Conservation (phyloP, 1,140 invertebrate species). For the Scaptomyza pallida region DNA sequence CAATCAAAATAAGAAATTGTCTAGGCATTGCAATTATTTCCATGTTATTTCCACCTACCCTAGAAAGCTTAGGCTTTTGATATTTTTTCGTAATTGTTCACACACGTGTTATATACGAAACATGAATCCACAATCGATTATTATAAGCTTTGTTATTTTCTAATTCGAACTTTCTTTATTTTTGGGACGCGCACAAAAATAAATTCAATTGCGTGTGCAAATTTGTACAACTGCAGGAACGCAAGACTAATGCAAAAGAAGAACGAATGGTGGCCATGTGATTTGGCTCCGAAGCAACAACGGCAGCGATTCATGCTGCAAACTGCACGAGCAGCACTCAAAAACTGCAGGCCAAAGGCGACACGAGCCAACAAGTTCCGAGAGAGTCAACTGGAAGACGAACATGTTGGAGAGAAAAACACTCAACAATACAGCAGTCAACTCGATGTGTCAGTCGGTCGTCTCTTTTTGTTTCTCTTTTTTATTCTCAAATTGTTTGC, state of each 20-base stretch:
- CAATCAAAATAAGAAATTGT: no score
- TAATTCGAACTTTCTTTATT: no score
- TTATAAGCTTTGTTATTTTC: not conserved
- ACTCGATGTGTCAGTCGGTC: not conserved
- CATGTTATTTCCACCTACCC: not conserved
- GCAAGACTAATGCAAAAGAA: slow-evolving; percentile 56
- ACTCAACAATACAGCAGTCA: not conserved
- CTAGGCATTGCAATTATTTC: not conserved
- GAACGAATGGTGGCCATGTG: slow-evolving; percentile 72
- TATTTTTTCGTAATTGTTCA: not conserved
- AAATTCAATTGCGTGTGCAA: slow-evolving; percentile 29
- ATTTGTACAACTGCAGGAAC: slow-evolving; percentile 13
- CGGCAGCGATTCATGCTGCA: slow-evolving; percentile 26
- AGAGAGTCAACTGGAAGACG: not conserved
- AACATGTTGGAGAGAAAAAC: not conserved
- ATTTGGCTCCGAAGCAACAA: slow-evolving; percentile 41
- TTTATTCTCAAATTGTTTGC: not conserved
- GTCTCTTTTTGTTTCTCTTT: not conserved
- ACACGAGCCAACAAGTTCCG: slow-evolving; percentile 13
- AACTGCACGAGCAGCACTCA: slow-evolving; percentile 54
- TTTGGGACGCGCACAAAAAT: slow-evolving; percentile 37
- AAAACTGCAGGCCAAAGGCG: slow-evolving; percentile 37
- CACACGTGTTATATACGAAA: slow-evolving; percentile 35
- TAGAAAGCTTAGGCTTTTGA: not conserved
- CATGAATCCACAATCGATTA: slow-evolving; percentile 8